Percentiles rank a stretch among this genome's conserved stretches.
Conservation (phyloP, 2,888 invertebrate genomes). For the Agriopis aurantiaria region DNA sequence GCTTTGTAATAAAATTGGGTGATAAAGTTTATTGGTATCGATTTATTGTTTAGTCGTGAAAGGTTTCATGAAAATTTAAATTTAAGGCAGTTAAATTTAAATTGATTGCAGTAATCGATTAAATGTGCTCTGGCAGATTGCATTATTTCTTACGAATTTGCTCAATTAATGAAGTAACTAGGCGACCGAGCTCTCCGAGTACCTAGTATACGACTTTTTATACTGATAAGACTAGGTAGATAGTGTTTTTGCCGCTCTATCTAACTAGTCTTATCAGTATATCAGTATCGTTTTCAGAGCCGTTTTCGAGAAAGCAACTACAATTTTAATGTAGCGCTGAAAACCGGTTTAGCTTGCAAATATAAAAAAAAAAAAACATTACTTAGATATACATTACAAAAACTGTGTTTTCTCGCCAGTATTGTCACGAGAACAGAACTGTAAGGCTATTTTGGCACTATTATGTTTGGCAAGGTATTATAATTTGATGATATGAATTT, state of each 20-base stretch:
- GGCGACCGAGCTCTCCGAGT: not conserved
- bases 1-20: slow-evolving; percentile 55
- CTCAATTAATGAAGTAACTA: not conserved
- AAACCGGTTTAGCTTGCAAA: too few species aligned
- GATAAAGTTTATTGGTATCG: slow-evolving; percentile 54
- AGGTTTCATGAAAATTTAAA: slow-evolving; percentile 30
- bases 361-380: too few species aligned
- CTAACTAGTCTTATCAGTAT: too few species aligned
- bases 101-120: slow-evolving; percentile 10
- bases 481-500: not conserved
- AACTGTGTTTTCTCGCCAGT: too few species aligned
- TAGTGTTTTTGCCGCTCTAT: not conserved
- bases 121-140: not conserved
- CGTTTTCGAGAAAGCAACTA: too few species aligned
- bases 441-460: not conserved
- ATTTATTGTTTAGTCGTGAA: slow-evolving; percentile 43
- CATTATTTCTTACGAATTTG: not conserved
- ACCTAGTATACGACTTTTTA: not conserved
- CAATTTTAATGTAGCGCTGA: too few species aligned
- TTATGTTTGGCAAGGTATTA: not conserved
- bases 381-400: too few species aligned
- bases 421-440: too few species aligned
- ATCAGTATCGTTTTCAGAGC: too few species aligned
- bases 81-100: slow-evolving; percentile 9
- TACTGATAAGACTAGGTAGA: not conserved